Evolutionary conservation across 2,888 invertebrate genomes (phyloP), one percentile per base, ranked within the genome.

Genomic region (Tachina grossa): DNA sequence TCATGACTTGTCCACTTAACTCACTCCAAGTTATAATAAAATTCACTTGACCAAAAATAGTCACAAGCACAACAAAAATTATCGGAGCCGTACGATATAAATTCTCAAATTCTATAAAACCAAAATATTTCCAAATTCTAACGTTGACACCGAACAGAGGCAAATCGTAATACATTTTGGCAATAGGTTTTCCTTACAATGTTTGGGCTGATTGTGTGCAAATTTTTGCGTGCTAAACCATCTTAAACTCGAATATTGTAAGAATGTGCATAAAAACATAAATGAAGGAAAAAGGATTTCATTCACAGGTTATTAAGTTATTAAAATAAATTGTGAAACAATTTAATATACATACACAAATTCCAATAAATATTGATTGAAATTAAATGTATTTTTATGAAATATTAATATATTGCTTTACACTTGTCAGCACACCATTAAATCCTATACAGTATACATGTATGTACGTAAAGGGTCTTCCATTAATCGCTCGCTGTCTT

Each of bases 51-150:
- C 79, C 72, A 2, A 85, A 10, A 61, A 83, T 80, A 9, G 78
- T 84, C 5, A 87, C 1, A 9, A 61, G 76, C 31, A 71, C 3
- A 14, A 69, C 10, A 3, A 85, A 3, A 11, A 87, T 51, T 14
- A 71, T 6, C 14, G 57, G n/a, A n/a, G 22, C 11, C 9, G 63
- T 65, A 3, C 74, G 83, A 41, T 74, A 65, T 22, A 63, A 66
- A 14, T 75, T 83, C 19, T 84, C 22, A 6, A 66, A 74, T 9
- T 84, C 78, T 10, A 89, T 81, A 59, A 88, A 86, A 16, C 88
- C 88, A 13, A 76, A 75, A 39, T 16, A 63, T 63, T 78, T 71
- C 87, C 87, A 89, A 71, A 89, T 81, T 78, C 81, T 85, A 1
- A 86, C 53, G 69, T 89, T 88, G 5, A 86, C 31, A 53, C 86